These are phyloP conservation scores for Plectropomus leopardus DNA, from an alignment of 2,113 vertebrate species.

Conservation along the genomic window DNA sequence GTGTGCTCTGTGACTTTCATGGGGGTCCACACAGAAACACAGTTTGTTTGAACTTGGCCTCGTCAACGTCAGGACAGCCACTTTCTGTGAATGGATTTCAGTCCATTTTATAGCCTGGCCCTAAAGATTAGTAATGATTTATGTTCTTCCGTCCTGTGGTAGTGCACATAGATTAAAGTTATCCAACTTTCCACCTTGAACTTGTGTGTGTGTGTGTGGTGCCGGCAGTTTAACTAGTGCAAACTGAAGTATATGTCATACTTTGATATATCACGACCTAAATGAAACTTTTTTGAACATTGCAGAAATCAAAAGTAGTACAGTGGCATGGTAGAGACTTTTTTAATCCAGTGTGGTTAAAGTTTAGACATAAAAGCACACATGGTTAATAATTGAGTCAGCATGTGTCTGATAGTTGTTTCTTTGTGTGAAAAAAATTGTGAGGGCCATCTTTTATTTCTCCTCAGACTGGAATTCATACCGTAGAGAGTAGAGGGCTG, in stretches of 20 bases:
- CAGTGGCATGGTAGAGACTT: constrained; percentile 39
- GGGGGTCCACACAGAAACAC: constrained; percentile 48
- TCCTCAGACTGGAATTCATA: background rate
- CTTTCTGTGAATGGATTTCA: constrained; percentile 94
- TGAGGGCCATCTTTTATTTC: constrained; percentile 32
- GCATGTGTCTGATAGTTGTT: constrained; percentile 56
- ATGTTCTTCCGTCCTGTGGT: constrained; percentile 92
- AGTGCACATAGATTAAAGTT: constrained; percentile 92
- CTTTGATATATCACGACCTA: constrained; percentile 35
- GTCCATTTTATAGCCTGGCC: constrained; percentile 91
- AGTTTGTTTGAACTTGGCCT: constrained; percentile 92
- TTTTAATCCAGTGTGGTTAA: constrained; percentile 47
- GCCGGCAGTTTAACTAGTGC: constrained; percentile 7
- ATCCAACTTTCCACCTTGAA: constrained; percentile 89
- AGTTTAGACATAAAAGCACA: constrained; percentile 56
- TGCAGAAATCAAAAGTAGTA: constrained; percentile 47
- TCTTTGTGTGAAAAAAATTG: constrained; percentile 34
- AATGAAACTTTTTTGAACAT: constrained; percentile 54
- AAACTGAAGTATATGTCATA: constrained; percentile 36
- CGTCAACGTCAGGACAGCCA: constrained; percentile 89
- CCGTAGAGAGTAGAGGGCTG: background rate
- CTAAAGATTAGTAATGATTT: constrained; percentile 96
- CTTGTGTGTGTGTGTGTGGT: constrained; percentile 55
- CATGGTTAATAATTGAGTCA: constrained; percentile 64
- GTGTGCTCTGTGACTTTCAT: constrained; percentile 69